A percentile compares a stretch with the other conserved stretches of the same genome.
Conservation (phyloP, 2,888 invertebrate species). For the Pollenia labialis region DNA sequence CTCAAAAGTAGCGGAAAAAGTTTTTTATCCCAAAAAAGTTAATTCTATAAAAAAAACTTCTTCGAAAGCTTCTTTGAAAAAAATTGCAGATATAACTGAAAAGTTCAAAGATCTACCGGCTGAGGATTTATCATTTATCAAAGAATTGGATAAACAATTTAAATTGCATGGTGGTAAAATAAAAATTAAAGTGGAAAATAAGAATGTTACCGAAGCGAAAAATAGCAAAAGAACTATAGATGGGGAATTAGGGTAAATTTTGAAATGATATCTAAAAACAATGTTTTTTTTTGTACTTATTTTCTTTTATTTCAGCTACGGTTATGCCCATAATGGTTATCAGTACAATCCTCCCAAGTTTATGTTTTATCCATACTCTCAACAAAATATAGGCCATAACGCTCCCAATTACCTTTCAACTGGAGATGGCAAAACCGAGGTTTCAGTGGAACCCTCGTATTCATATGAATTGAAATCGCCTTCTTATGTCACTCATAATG, state of each 20-base stretch:
- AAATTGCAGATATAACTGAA: constrained; percentile 75
- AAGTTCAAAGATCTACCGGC: constrained; percentile 81
- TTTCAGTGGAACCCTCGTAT: constrained; percentile 86
- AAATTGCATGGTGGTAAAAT: constrained; percentile 83
- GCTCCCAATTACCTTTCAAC: constrained; percentile 76
- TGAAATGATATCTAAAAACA: background rate
- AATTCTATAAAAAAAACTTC: constrained; percentile 80
- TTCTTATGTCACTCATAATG: constrained; percentile 75
- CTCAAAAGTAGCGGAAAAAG: constrained; percentile 74
- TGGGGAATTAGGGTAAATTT: constrained; percentile 88
- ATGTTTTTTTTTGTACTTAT: background rate
- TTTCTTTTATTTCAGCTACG: constrained; percentile 79
- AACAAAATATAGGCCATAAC: constrained; percentile 86
- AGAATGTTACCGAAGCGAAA: constrained; percentile 79
- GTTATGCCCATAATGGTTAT: constrained; percentile 81
- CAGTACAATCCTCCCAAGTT: constrained; percentile 85
- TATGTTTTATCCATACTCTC: constrained; percentile 89
- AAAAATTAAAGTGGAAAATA: constrained; percentile 83
- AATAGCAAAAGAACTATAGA: constrained; percentile 89
- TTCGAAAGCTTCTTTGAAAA: constrained; percentile 54
- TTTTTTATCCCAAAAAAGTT: constrained; percentile 81
- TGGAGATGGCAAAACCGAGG: constrained; percentile 80
- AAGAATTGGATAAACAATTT: constrained; percentile 84
- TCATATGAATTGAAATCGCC: constrained; percentile 84
- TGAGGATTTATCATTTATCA: constrained; percentile 83